Conservation (phyloP, 2,888 invertebrate genomes). For the Hipparchia sbordonii region DNA sequence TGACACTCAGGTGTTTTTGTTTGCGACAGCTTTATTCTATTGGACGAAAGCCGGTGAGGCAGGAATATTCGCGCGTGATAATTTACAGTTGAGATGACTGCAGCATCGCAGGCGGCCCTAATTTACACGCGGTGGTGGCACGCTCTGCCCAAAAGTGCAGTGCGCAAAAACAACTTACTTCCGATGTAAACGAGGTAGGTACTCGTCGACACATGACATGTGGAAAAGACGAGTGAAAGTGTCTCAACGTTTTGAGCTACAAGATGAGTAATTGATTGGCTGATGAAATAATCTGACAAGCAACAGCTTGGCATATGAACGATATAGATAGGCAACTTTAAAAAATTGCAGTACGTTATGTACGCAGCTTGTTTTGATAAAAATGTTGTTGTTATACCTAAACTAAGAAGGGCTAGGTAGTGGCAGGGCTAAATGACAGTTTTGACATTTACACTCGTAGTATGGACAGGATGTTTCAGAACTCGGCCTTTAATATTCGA, state of each 20-base stretch:
- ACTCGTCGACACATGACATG: constrained; percentile 51
- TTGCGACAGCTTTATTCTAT: constrained; percentile 3
- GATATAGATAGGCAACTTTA: neutral
- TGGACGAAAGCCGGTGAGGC: constrained; percentile 9
- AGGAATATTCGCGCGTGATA: constrained; percentile 46
- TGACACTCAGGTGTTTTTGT: neutral
- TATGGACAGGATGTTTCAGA: neutral
- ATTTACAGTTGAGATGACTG: constrained; percentile 58
- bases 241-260: constrained; percentile 13
- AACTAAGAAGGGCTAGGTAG: too few species aligned
- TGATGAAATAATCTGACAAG: constrained; percentile 2
- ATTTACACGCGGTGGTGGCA: constrained; percentile 55
- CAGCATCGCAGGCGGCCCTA: constrained; percentile 58
- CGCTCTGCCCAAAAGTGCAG: constrained; percentile 64
- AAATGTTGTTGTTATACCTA: too few species aligned
- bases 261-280: constrained; percentile 4
- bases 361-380: too few species aligned
- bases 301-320: neutral
- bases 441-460: neutral
- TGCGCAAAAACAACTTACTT: constrained; percentile 65
- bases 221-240: constrained; percentile 10
- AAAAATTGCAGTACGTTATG: neutral
- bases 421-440: too few species aligned
- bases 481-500: neutral
- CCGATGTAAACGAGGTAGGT: constrained; percentile 54